A percentile compares a stretch with the other conserved stretches of the same genome.
Conservation (phyloP, 2,888 invertebrate genomes). For the Serripes groenlandicus region DNA sequence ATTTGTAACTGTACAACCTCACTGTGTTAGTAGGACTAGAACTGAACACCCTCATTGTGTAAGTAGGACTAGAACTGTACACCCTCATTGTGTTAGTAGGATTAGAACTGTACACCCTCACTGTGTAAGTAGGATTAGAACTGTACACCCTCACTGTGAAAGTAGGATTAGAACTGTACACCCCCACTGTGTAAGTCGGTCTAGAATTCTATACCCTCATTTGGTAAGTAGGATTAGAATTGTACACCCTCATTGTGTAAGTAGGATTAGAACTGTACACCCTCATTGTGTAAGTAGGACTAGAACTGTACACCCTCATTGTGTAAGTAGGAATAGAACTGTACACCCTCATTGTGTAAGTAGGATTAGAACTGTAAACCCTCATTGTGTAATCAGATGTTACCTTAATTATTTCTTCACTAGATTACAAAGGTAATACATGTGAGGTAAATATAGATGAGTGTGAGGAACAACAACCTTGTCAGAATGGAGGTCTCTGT, state of each 20-base stretch:
- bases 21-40: slow-evolving; percentile 42
- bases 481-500: slow-evolving; percentile 75
- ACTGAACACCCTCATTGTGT: too few relatives aligned
- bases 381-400: slow-evolving; percentile 46
- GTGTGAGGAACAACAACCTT: slow-evolving; percentile 71
- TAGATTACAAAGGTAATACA: slow-evolving; percentile 67
- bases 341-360: slow-evolving; percentile 58
- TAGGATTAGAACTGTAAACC: slow-evolving; percentile 67
- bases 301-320: slow-evolving; percentile 69
- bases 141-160: slow-evolving; percentile 41
- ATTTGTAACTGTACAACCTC: slow-evolving; percentile 69
- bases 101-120: slow-evolving; percentile 67
- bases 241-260: slow-evolving; percentile 62
- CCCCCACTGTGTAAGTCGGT: slow-evolving; percentile 50
- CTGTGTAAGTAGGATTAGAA: slow-evolving; percentile 62
- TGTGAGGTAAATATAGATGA: slow-evolving; percentile 70
- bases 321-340: slow-evolving; percentile 54
- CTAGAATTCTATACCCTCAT: too few relatives aligned
- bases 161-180: slow-evolving; percentile 68
- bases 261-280: slow-evolving; percentile 67
- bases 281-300: slow-evolving; percentile 53
- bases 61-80: slow-evolving; percentile 70
- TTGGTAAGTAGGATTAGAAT: slow-evolving; percentile 63
- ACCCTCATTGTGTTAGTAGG: slow-evolving; percentile 44
- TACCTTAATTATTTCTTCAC: too few relatives aligned